phyloP scores from a whole-genome alignment of 2,888 invertebrate species.

The Morinoia aosen region DNA sequence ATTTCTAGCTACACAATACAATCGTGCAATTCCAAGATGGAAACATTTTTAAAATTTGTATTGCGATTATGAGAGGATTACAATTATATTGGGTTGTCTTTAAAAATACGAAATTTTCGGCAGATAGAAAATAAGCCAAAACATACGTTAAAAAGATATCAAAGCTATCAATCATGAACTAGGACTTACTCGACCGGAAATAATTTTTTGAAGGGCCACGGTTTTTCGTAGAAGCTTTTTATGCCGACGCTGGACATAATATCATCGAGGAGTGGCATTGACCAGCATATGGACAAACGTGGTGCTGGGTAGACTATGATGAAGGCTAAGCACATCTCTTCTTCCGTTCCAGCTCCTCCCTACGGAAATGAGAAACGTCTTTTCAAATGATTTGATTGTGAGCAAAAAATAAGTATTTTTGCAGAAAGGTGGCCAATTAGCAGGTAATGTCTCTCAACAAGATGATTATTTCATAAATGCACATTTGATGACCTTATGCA shows the following conservation, averaged over 20 bases:
- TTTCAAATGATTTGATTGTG: too few species aligned
- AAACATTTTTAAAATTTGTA: background rate
- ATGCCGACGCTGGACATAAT: background rate
- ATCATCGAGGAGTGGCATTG: conserved; percentile 75
- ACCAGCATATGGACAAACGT: conserved; percentile 85
- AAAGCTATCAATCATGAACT: too few species aligned
- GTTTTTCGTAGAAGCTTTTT: background rate
- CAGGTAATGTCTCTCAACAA: too few species aligned
- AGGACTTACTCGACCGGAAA: background rate
- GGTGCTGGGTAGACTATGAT: conserved; percentile 87
- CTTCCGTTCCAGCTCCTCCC: conserved; percentile 71
- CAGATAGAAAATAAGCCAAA: too few species aligned
- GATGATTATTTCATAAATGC: too few species aligned
- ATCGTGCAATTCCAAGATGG: too few species aligned
- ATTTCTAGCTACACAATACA: background rate
- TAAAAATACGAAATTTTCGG: background rate
- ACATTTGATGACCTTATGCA: too few species aligned
- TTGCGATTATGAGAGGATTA: background rate
- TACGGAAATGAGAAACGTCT: background rate
- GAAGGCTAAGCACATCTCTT: conserved; percentile 90
- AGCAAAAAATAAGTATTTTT: too few species aligned
- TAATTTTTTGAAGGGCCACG: background rate
- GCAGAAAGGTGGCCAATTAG: too few species aligned
- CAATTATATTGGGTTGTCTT: background rate
- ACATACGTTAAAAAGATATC: too few species aligned